Percentiles rank a stretch among this genome's conserved stretches.
phyloP scores from a whole-genome alignment of 1,140 invertebrate species.

The Uloborus diversus region DNA sequence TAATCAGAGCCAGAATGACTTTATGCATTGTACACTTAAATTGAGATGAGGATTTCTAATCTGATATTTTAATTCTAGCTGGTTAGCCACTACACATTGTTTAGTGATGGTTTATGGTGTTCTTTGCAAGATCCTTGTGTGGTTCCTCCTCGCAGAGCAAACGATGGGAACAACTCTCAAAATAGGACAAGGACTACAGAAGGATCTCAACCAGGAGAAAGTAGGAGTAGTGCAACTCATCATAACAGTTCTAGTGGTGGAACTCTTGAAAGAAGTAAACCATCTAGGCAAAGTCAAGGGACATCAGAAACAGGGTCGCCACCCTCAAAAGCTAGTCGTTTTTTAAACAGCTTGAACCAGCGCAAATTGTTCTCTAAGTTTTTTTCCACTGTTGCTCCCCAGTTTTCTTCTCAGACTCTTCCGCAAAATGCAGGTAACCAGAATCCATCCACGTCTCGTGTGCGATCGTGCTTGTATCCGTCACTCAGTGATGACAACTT shows the following conservation, averaged over 20 bases:
- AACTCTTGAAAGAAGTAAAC: slow-evolving; percentile 35
- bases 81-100: slow-evolving; percentile 62
- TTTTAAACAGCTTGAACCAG: slow-evolving; percentile 47
- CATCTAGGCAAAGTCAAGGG: slow-evolving; percentile 5
- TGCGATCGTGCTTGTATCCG: slow-evolving; percentile 15
- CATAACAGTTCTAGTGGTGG: slow-evolving; percentile 21
- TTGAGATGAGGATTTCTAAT: no score
- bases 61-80: no score
- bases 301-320: slow-evolving; percentile 16
- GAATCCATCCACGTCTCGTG: slow-evolving; percentile 27
- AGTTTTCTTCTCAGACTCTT: slow-evolving; percentile 45
- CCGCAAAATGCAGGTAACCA: slow-evolving; percentile 20
- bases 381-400: slow-evolving; percentile 52
- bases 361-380: slow-evolving; percentile 51
- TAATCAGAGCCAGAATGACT: no score
- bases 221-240: slow-evolving; percentile 24
- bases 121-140: slow-evolving; percentile 60
- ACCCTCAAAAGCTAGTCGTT: slow-evolving; percentile 36
- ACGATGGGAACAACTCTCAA: slow-evolving; percentile 1
- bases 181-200: slow-evolving; percentile 18
- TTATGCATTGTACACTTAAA: no score
- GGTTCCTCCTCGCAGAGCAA: slow-evolving; percentile 27
- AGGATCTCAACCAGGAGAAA: not conserved
- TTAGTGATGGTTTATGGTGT: slow-evolving; percentile 62
- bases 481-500: slow-evolving; percentile 50